Evolutionary conservation across 2,797 vertebrate genomes (phyloP).

Genomic region (Cygnus olor): DNA sequence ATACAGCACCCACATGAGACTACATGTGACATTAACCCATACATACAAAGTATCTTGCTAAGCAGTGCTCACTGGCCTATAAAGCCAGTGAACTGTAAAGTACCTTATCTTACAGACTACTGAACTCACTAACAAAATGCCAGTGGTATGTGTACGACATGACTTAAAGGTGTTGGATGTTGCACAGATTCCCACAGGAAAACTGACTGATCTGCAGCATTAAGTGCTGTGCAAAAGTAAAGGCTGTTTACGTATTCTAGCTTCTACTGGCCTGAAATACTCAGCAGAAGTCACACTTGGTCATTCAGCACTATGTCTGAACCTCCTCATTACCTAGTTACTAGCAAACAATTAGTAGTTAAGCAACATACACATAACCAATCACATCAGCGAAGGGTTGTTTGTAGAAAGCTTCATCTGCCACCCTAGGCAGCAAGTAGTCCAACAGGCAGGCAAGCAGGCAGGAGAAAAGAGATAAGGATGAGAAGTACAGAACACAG

Average conservation of each 20-base stretch:
- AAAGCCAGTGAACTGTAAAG: not conserved
- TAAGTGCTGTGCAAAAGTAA: not conserved
- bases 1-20: not conserved
- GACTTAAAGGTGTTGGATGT: not conserved
- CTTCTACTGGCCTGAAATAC: not conserved
- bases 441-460: constrained; percentile 91
- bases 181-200: not conserved
- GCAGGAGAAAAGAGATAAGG: constrained; percentile 82
- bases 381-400: constrained; percentile 99
- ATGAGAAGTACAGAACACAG: constrained; percentile 85
- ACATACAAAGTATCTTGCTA: not conserved
- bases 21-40: not conserved
- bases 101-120: not conserved
- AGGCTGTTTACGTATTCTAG: not conserved
- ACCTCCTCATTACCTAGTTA: not conserved
- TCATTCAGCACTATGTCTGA: not conserved
- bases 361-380: constrained; percentile 99
- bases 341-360: constrained; percentile 85
- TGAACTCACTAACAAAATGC: not conserved
- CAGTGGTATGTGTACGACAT: not conserved
- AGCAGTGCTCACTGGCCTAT: not conserved
- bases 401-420: constrained; percentile 99
- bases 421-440: constrained; percentile 92
- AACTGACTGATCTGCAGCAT: not conserved
- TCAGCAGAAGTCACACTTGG: not conserved